phyloP scores from a whole-genome alignment of 2,888 invertebrate genomes.

The Brenthis hecate region DNA sequence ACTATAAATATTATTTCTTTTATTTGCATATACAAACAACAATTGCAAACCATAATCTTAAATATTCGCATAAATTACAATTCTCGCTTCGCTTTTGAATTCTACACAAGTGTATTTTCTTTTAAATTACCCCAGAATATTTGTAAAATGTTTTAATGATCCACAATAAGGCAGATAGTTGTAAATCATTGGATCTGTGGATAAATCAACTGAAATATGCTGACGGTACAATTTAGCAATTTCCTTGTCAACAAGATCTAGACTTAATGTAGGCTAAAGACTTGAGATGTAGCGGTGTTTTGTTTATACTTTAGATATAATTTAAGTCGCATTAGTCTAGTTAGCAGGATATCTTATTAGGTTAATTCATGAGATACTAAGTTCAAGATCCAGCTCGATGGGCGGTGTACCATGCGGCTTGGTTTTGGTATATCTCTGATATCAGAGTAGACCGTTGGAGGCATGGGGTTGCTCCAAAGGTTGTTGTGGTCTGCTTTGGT shows the following conservation, averaged over 20 bases:
- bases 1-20: background rate
- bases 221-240: constrained; percentile 71
- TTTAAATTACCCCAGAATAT: constrained; percentile 39
- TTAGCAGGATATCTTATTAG: too few relatives aligned
- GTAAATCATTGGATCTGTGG: constrained; percentile 29
- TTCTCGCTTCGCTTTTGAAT: constrained; percentile 12
- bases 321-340: background rate
- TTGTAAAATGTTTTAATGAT: constrained; percentile 37
- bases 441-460: too few relatives aligned
- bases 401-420: too few relatives aligned
- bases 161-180: constrained; percentile 40
- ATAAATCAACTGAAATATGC: constrained; percentile 66
- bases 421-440: too few relatives aligned
- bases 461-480: too few relatives aligned
- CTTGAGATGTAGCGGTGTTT: constrained; percentile 29
- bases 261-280: constrained; percentile 50
- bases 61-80: constrained; percentile 17
- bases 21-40: constrained; percentile 13
- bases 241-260: constrained; percentile 71
- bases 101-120: constrained; percentile 46
- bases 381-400: too few relatives aligned
- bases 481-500: too few relatives aligned
- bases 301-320: background rate
- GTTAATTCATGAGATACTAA: too few relatives aligned
- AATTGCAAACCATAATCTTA: constrained; percentile 7